These are phyloP conservation scores for Mus spicilegus DNA, from an alignment of 2,113 vertebrate genomes.

Conservation along the genomic window DNA sequence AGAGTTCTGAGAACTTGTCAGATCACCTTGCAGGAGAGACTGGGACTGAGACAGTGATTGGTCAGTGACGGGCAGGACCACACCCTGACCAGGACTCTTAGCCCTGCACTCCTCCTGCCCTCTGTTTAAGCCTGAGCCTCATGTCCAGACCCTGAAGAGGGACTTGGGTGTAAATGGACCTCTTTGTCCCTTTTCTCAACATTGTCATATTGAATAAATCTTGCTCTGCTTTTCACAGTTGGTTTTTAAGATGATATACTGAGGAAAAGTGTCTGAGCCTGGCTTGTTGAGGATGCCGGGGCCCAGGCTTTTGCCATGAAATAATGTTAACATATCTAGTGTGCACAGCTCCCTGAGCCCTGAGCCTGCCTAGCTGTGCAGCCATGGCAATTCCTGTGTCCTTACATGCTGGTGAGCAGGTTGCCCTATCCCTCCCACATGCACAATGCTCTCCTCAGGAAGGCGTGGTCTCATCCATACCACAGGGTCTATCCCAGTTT, in stretches of 20 bases:
- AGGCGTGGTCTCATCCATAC: not conserved
- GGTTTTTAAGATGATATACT: not conserved
- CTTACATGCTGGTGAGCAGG: not conserved
- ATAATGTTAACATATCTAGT: not conserved
- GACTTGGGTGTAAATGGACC: not conserved
- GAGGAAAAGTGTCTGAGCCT: not conserved
- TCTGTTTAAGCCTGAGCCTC: not conserved
- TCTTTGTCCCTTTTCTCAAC: not conserved
- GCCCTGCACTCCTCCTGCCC: not conserved
- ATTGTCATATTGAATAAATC: not conserved
- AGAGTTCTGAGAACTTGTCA: not conserved
- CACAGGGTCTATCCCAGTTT: not conserved
- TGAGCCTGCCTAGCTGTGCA: not conserved
- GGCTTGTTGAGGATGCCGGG: not conserved
- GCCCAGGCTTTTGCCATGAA: not conserved
- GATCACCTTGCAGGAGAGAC: not conserved
- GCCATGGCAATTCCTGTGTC: not conserved
- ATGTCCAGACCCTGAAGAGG: not conserved
- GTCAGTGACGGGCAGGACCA: not conserved
- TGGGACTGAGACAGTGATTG: not conserved
- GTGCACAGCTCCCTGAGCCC: not conserved
- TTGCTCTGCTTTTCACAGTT: not conserved
- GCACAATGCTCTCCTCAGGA: not conserved
- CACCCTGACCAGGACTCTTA: not conserved
- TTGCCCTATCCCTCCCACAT: not conserved